Conservation (phyloP, 1,140 invertebrate species). For the Bombus soroeensis region DNA sequence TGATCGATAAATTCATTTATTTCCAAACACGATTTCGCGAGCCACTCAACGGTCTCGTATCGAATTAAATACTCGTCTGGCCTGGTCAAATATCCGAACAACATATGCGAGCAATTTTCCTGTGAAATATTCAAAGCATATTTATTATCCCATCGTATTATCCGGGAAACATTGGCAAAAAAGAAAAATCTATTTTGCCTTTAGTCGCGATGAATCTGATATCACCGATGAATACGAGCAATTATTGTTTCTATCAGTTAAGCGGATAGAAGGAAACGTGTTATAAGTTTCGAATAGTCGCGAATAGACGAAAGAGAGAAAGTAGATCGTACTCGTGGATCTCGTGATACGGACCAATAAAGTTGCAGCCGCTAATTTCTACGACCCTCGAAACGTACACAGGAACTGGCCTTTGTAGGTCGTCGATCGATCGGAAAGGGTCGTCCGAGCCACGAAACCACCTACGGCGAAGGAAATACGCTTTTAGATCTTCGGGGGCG, state of each 20-base stretch:
- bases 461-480: conserved; percentile 77
- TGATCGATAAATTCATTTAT: conserved; percentile 61
- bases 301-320: conserved; percentile 31
- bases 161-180: conserved; percentile 29
- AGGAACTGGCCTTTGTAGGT: conserved; percentile 5
- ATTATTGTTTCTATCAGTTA: conserved; percentile 62
- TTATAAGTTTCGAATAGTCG: conserved; percentile 16
- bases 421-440: conserved; percentile 40
- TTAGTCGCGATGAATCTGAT: conserved; percentile 60
- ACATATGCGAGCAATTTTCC: conserved; percentile 61
- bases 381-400: conserved; percentile 54
- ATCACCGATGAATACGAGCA: conserved; percentile 45
- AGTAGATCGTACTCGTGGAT: conserved; percentile 21
- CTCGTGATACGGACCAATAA: conserved; percentile 74
- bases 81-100: conserved; percentile 48
- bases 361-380: conserved; percentile 75
- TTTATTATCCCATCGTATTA: conserved; percentile 45
- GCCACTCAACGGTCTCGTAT: conserved; percentile 46
- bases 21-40: conserved; percentile 48
- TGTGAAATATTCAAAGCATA: conserved; percentile 37
- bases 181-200: conserved; percentile 21
- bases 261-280: conserved; percentile 14
- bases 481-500: conserved; percentile 70
- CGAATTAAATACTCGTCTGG: conserved; percentile 64
- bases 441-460: conserved; percentile 62